Evolutionary conservation across 2,888 invertebrate genomes (phyloP).

Genomic region (Holacanthella duospinosa): DNA sequence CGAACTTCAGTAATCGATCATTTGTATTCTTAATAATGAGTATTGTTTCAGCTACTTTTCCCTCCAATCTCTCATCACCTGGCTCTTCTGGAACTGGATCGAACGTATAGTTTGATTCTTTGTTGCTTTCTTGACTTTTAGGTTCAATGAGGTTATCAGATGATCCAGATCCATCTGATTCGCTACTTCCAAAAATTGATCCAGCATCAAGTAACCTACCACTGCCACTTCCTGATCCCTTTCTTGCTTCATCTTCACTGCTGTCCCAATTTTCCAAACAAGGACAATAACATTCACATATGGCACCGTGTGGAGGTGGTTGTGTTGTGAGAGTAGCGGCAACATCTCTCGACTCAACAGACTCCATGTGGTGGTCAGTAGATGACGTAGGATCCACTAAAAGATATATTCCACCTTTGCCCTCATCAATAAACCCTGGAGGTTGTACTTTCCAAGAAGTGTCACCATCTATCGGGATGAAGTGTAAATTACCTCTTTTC

Average conservation of each 20-base stretch:
- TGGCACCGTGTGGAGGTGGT: conserved; percentile 15
- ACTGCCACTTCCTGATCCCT: conserved; percentile 7
- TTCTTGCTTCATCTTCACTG: conserved; percentile 7
- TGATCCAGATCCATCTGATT: too few species aligned
- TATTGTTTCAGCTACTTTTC: too few species aligned
- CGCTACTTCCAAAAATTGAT: too few species aligned
- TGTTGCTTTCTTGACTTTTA: too few species aligned
- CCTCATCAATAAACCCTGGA: background rate
- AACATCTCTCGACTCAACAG: background rate
- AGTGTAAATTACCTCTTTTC: background rate
- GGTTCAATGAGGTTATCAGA: too few species aligned
- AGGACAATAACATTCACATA: conserved; percentile 32
- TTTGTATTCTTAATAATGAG: too few species aligned
- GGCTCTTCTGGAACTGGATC: too few species aligned
- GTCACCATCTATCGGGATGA: background rate
- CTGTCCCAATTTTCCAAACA: conserved; percentile 19
- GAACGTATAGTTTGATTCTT: too few species aligned
- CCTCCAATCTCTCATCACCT: too few species aligned
- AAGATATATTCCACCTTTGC: background rate
- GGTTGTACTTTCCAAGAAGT: background rate
- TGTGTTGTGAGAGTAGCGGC: background rate
- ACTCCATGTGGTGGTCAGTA: background rate
- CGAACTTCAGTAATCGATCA: too few species aligned
- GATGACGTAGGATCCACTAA: background rate
- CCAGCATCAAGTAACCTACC: too few species aligned